A percentile compares a stretch with the other conserved stretches of the same genome.
Conservation (phyloP, 1,140 invertebrate species). For the Bombus pyrosoma region DNA sequence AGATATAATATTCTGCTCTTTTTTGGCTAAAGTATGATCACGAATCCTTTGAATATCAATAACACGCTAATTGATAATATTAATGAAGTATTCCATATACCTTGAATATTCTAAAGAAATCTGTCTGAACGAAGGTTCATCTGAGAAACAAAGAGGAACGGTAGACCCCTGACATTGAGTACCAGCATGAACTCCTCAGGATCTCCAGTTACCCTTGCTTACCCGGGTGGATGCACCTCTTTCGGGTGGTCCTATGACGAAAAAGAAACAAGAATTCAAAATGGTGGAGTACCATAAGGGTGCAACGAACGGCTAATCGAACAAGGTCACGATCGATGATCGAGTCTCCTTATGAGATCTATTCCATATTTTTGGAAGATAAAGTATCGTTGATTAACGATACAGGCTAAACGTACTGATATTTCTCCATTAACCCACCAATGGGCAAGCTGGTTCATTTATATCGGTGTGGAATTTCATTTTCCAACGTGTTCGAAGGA, state of each 20-base stretch:
- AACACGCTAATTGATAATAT: not conserved
- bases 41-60: too few species aligned
- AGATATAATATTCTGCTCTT: too few species aligned
- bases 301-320: constrained; percentile 6
- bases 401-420: not conserved
- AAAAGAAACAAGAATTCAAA: constrained; percentile 18
- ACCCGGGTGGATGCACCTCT: constrained; percentile 42
- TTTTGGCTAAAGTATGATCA: too few species aligned
- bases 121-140: not conserved
- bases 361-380: not conserved
- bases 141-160: constrained; percentile 25
- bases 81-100: too few species aligned
- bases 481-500: too few species aligned
- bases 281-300: not conserved
- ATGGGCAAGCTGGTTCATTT: too few species aligned
- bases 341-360: too few species aligned
- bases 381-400: not conserved
- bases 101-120: not conserved
- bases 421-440: not conserved
- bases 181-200: constrained; percentile 41
- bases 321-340: too few species aligned
- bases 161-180: constrained; percentile 27
- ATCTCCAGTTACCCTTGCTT: constrained; percentile 56
- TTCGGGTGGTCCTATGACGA: constrained; percentile 60
- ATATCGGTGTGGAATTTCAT: too few species aligned